A percentile compares a stretch with the other conserved stretches of the same genome.
phyloP scores from a whole-genome alignment of 1,140 invertebrate genomes.

The Drosophila pachea region DNA sequence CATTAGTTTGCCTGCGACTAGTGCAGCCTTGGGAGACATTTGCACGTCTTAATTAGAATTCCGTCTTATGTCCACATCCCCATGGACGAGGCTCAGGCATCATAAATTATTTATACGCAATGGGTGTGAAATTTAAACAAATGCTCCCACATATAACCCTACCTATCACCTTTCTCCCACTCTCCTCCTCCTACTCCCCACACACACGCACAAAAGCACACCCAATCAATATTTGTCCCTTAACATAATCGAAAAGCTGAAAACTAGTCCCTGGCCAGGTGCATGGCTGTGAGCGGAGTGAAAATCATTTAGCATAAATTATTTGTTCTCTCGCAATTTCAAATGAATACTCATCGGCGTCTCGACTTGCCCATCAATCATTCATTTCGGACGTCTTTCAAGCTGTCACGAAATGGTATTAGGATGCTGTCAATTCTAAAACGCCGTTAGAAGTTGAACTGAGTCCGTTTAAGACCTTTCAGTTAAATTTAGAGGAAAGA shows the following conservation, averaged over 20 bases:
- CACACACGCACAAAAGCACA: constrained; percentile 7
- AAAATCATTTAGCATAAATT: constrained; percentile 62
- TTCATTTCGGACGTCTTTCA: constrained; percentile 32
- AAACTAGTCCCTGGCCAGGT: background rate
- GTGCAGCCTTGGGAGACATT: constrained; percentile 51
- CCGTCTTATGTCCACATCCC: constrained; percentile 8
- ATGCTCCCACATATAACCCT: constrained; percentile 35
- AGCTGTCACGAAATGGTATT: constrained; percentile 48
- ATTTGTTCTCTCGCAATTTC: constrained; percentile 33
- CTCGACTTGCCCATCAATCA: constrained; percentile 16
- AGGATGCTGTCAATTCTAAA: constrained; percentile 7
- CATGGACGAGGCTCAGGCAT: constrained; percentile 20
- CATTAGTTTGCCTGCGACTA: constrained; percentile 51
- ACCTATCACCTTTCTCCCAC: no score
- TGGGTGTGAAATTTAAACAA: constrained; percentile 72
- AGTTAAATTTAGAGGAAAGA: no score
- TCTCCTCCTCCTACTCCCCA: background rate
- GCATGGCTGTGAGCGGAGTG: constrained; percentile 11
- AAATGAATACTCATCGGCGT: constrained; percentile 12
- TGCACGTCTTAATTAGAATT: constrained; percentile 67
- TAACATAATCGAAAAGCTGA: constrained; percentile 32
- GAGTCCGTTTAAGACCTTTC: background rate
- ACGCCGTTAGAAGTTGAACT: background rate
- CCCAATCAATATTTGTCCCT: constrained; percentile 5
- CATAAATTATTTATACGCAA: constrained; percentile 70